Evolutionary conservation across 2,113 vertebrate genomes (phyloP).

Genomic region (Paramisgurnus dabryanus): DNA sequence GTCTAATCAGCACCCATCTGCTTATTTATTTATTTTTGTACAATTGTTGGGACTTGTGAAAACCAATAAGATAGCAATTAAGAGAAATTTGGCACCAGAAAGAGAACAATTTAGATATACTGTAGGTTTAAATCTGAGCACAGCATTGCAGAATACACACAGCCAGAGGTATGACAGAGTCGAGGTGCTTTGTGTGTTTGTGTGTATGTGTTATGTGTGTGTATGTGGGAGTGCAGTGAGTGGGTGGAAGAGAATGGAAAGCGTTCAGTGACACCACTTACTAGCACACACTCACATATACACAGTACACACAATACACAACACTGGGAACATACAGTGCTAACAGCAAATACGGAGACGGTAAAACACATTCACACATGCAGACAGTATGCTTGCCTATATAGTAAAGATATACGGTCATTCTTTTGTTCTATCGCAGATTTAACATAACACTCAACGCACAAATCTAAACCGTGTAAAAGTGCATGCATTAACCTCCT

Average conservation of each 20-base stretch:
- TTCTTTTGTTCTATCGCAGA: neutral
- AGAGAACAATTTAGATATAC: neutral
- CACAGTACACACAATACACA: constrained; percentile 39
- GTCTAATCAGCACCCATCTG: constrained; percentile 21
- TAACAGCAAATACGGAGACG: neutral
- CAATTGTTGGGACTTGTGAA: constrained; percentile 17
- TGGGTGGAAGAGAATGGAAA: constrained; percentile 78
- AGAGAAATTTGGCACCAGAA: neutral
- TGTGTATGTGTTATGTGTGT: constrained; percentile 59
- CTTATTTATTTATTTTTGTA: constrained; percentile 14
- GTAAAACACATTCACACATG: neutral
- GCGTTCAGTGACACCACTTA: constrained; percentile 79
- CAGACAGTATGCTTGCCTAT: neutral
- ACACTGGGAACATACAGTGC: constrained; percentile 33
- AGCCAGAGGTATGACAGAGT: constrained; percentile 77
- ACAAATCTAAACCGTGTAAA: too few relatives aligned
- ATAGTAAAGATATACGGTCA: neutral
- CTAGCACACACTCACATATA: constrained; percentile 60
- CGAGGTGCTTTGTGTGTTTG: constrained; percentile 71
- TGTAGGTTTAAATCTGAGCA: constrained; percentile 68
- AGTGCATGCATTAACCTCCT: too few relatives aligned
- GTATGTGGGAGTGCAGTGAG: constrained; percentile 77
- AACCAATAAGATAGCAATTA: constrained; percentile 15
- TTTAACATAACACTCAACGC: neutral
- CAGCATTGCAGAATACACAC: constrained; percentile 70